phyloP scores from a whole-genome alignment of 2,888 invertebrate genomes.

The Chydorus sphaericus region DNA sequence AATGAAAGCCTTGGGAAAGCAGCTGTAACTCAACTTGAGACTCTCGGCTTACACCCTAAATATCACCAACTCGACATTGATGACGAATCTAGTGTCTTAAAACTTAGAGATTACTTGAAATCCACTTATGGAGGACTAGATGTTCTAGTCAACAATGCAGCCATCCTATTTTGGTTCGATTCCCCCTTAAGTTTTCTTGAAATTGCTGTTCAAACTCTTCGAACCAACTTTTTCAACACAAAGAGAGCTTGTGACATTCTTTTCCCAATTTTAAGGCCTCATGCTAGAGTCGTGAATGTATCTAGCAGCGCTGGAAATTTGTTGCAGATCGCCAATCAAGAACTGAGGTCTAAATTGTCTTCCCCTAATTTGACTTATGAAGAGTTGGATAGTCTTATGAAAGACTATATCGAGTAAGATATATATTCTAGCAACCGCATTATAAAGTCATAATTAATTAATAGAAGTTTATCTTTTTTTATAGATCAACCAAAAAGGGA shows the following conservation, averaged over 20 bases:
- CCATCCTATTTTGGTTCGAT: conserved; percentile 47
- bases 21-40: conserved; percentile 22
- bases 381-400: conserved; percentile 44
- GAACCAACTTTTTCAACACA: conserved; percentile 52
- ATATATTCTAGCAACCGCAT: not conserved
- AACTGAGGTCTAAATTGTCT: conserved; percentile 39
- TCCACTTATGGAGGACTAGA: conserved; percentile 50
- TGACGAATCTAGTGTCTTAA: conserved; percentile 40
- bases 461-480: no score
- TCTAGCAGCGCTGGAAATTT: conserved; percentile 53
- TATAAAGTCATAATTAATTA: no score
- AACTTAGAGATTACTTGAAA: conserved; percentile 42
- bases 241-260: conserved; percentile 47
- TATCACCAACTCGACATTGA: conserved; percentile 57
- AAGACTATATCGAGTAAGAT: conserved; percentile 46
- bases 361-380: conserved; percentile 41
- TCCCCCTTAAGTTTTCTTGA: conserved; percentile 43
- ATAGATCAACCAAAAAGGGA: conserved; percentile 33
- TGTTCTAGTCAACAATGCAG: conserved; percentile 60
- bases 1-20: conserved; percentile 22
- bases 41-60: conserved; percentile 30
- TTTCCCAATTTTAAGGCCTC: conserved; percentile 51
- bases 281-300: conserved; percentile 59
- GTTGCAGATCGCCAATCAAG: conserved; percentile 41
- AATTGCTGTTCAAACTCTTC: conserved; percentile 54